Conservation (phyloP, 2,113 vertebrate species). For the Nycticorax nycticorax region DNA sequence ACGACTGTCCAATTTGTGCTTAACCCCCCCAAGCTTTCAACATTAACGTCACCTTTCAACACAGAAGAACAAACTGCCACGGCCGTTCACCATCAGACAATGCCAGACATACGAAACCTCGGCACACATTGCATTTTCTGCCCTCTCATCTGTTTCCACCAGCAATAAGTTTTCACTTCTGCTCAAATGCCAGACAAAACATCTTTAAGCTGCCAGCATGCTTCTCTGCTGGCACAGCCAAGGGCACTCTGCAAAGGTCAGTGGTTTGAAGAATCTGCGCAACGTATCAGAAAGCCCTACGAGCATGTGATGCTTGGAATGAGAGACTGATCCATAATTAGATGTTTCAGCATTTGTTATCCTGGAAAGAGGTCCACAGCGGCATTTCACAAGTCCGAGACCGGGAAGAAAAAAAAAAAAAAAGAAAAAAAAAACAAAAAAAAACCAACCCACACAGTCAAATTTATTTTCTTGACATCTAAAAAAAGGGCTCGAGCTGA, state of each 20-base stretch:
- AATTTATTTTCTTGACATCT: neutral
- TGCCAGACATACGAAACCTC: neutral
- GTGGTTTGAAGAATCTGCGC: neutral
- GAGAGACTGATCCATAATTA: neutral
- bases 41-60: neutral
- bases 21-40: neutral
- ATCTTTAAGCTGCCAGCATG: constrained; percentile 13
- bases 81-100: neutral
- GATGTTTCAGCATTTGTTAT: neutral
- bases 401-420: too few relatives aligned
- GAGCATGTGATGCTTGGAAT: neutral
- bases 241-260: constrained; percentile 29
- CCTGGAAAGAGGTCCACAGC: neutral
- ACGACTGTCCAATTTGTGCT: neutral
- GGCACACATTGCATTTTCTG: rapidly evolving
- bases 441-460: rapidly evolving
- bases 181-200: constrained; percentile 47
- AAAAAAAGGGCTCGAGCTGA: neutral
- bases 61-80: neutral
- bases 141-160: neutral
- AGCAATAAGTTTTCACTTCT: neutral
- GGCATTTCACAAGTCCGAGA: neutral
- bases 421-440: too few relatives aligned
- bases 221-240: neutral
- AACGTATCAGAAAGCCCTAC: neutral